These are phyloP conservation scores for Macropis europaea DNA, from an alignment of 2,888 invertebrate species.

Conservation along the genomic window DNA sequence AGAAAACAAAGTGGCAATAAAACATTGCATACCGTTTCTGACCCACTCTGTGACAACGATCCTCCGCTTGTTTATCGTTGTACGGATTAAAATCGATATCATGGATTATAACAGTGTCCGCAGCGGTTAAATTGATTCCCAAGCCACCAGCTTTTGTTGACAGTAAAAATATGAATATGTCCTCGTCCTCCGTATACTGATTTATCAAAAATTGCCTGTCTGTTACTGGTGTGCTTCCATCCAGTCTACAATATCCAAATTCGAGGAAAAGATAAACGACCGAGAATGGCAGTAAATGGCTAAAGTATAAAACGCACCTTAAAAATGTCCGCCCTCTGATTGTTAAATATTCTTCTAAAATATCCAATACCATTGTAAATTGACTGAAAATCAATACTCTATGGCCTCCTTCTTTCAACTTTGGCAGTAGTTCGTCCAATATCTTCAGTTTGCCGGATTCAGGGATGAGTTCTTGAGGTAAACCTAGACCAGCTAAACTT, in stretches of 20 bases:
- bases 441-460: conserved; percentile 93
- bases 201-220: conserved; percentile 95
- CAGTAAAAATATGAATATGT: conserved; percentile 93
- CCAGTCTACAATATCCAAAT: conserved; percentile 83
- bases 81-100: conserved; percentile 99
- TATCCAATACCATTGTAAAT: conserved; percentile 96
- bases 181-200: conserved; percentile 88
- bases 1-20: not conserved
- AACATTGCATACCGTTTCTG: conserved; percentile 80
- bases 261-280: not conserved
- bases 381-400: conserved; percentile 97
- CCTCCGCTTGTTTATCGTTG: conserved; percentile 99
- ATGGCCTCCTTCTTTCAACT: conserved; percentile 87
- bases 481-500: conserved; percentile 83
- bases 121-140: conserved; percentile 95
- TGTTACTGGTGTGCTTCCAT: conserved; percentile 93
- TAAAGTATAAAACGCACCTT: conserved; percentile 60
- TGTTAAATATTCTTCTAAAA: conserved; percentile 93
- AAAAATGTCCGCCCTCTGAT: conserved; percentile 87
- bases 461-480: conserved; percentile 87
- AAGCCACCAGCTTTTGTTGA: conserved; percentile 98
- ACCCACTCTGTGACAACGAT: conserved; percentile 87
- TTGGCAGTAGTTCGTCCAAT: conserved; percentile 89
- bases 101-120: conserved; percentile 97
- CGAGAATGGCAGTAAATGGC: not conserved